These are phyloP conservation scores for Paralichthys olivaceus DNA, from an alignment of 2,113 vertebrate genomes.

Conservation along the genomic window DNA sequence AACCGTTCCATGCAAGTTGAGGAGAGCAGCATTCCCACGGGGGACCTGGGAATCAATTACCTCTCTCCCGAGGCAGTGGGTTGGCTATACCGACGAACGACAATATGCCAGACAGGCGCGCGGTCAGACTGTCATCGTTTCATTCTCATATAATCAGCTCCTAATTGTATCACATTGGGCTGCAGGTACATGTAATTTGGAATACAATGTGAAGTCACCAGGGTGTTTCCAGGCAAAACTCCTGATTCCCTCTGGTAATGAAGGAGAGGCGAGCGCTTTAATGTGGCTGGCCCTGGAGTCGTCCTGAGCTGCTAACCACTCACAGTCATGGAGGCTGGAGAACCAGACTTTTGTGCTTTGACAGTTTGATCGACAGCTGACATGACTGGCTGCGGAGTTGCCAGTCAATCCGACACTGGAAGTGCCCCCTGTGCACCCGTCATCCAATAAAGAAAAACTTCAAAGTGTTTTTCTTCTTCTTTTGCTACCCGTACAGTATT, in stretches of 20 bases:
- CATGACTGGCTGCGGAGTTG: slow-evolving; percentile 73
- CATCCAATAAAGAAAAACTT: slow-evolving; percentile 46
- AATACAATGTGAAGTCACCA: slow-evolving; percentile 60
- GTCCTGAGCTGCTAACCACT: slow-evolving; percentile 38
- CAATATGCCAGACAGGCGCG: slow-evolving; percentile 88
- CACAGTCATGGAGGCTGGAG: slow-evolving; percentile 51
- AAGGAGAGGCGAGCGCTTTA: slow-evolving; percentile 65
- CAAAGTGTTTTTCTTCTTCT: slow-evolving; percentile 38
- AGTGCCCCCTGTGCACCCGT: slow-evolving; percentile 61
- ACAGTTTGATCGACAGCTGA: slow-evolving; percentile 82
- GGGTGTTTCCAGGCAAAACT: slow-evolving; percentile 56
- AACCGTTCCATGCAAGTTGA: slow-evolving; percentile 82
- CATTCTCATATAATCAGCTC: slow-evolving; percentile 76
- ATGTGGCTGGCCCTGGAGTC: slow-evolving; percentile 58
- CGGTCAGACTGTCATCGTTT: slow-evolving; percentile 69
- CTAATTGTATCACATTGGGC: slow-evolving; percentile 75
- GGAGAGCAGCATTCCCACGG: slow-evolving; percentile 88
- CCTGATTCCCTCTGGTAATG: slow-evolving; percentile 64
- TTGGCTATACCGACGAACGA: slow-evolving; percentile 91
- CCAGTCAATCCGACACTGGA: slow-evolving; percentile 66
- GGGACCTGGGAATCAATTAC: slow-evolving; percentile 94
- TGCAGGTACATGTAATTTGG: slow-evolving; percentile 65
- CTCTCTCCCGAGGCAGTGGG: slow-evolving; percentile 91
- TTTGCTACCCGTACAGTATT: slow-evolving; percentile 1
- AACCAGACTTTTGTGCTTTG: slow-evolving; percentile 53